These are phyloP conservation scores for Arenaria interpres DNA, from an alignment of 2,113 vertebrate species.

Conservation along the genomic window DNA sequence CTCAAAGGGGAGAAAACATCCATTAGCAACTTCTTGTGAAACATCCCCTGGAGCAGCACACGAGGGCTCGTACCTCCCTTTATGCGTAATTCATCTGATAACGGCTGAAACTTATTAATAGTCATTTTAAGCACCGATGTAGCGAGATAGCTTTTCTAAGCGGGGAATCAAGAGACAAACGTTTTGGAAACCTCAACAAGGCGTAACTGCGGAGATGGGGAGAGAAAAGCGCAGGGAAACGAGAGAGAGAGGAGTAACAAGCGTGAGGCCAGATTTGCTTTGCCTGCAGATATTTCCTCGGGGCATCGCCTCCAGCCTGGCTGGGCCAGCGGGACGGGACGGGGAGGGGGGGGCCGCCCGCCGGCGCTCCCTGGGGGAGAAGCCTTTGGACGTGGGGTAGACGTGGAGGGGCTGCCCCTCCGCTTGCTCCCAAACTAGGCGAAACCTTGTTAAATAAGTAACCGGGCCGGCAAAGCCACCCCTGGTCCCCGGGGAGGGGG, in stretches of 20 bases:
- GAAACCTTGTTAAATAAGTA: neutral
- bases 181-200: neutral
- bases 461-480: neutral
- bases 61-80: neutral
- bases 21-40: neutral
- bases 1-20: neutral
- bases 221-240: neutral
- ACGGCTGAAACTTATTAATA: neutral
- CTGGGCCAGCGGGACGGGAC: neutral
- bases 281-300: neutral
- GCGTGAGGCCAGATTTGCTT: neutral
- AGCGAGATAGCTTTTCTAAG: neutral
- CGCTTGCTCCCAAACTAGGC: fast-evolving
- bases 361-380: neutral
- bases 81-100: fast-evolving
- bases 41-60: neutral
- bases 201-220: neutral
- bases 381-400: neutral
- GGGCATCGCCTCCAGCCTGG: neutral
- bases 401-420: neutral
- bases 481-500: neutral
- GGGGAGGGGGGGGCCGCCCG: neutral
- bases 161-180: neutral
- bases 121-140: neutral
- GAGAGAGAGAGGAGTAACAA: neutral